A percentile compares a stretch with the other conserved stretches of the same genome.
Evolutionary conservation across 1,140 invertebrate genomes (phyloP).

Genomic region (Planococcus citri): DNA sequence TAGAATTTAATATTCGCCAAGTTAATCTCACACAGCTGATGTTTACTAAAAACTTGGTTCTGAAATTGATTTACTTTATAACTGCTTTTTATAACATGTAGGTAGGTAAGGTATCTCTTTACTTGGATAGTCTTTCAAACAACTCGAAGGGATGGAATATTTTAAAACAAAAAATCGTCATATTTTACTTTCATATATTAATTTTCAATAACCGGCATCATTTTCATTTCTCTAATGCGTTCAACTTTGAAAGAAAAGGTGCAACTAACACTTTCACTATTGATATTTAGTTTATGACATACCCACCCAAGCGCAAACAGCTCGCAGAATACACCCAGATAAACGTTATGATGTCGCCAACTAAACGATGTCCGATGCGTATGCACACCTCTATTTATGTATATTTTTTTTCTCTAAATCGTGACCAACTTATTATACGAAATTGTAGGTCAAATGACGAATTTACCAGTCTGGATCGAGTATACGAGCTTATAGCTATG

Average conservation of each 20-base stretch:
- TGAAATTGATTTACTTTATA: too few species aligned
- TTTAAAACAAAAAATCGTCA: too few species aligned
- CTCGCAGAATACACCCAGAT: too few species aligned
- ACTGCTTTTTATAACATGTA: too few species aligned
- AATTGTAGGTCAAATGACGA: neutral
- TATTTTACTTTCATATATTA: too few species aligned
- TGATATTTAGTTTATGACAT: neutral
- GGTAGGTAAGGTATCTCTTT: too few species aligned
- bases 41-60: too few species aligned
- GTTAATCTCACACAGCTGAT: too few species aligned
- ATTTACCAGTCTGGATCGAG: neutral
- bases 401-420: conserved; percentile 1
- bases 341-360: neutral
- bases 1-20: too few species aligned
- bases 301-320: neutral
- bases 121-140: too few species aligned
- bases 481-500: neutral
- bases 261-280: conserved; percentile 5
- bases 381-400: neutral
- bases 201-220: too few species aligned
- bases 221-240: neutral
- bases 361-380: neutral
- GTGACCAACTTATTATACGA: neutral
- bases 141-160: too few species aligned
- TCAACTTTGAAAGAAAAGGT: neutral